A percentile compares a stretch with the other conserved stretches of the same genome.
Evolutionary conservation across 2,797 vertebrate genomes (phyloP).

Genomic region (Epinephelus malabaricus): DNA sequence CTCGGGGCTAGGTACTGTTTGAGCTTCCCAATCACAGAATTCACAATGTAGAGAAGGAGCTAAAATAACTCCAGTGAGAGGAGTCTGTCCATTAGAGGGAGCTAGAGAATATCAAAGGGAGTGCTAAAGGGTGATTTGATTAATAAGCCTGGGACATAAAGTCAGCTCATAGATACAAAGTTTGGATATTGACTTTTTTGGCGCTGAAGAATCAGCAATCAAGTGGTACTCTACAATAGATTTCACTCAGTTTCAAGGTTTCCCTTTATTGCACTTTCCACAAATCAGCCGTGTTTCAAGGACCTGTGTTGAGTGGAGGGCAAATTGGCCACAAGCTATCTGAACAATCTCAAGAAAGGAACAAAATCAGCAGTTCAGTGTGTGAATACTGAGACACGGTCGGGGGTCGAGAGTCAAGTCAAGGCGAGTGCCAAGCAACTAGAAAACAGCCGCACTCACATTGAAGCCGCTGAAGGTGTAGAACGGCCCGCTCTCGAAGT

Average conservation of each 20-base stretch:
- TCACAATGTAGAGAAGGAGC: slow-evolving; percentile 52
- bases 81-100: slow-evolving; percentile 82
- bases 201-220: slow-evolving; percentile 17
- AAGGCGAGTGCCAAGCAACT: background rate
- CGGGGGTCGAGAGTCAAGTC: background rate
- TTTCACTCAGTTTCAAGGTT: slow-evolving; percentile 28
- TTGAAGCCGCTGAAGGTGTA: slow-evolving; percentile 83
- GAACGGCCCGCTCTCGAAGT: slow-evolving; percentile 50
- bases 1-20: slow-evolving; percentile 72
- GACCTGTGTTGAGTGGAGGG: slow-evolving; percentile 26
- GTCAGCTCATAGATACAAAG: slow-evolving; percentile 19
- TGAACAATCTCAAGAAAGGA: slow-evolving; percentile 21
- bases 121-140: slow-evolving; percentile 38
- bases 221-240: slow-evolving; percentile 10
- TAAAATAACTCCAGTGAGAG: slow-evolving; percentile 56
- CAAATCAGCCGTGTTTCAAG: slow-evolving; percentile 49
- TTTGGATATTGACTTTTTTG: slow-evolving; percentile 17
- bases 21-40: slow-evolving; percentile 72
- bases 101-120: slow-evolving; percentile 77
- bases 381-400: background rate
- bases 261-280: slow-evolving; percentile 42
- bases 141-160: slow-evolving; percentile 42
- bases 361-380: slow-evolving; percentile 24
- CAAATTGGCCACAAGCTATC: slow-evolving; percentile 22
- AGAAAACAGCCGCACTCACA: slow-evolving; percentile 67